Evolutionary conservation across 1,140 invertebrate species (phyloP).

Genomic region (Euwallacea fornicatus): DNA sequence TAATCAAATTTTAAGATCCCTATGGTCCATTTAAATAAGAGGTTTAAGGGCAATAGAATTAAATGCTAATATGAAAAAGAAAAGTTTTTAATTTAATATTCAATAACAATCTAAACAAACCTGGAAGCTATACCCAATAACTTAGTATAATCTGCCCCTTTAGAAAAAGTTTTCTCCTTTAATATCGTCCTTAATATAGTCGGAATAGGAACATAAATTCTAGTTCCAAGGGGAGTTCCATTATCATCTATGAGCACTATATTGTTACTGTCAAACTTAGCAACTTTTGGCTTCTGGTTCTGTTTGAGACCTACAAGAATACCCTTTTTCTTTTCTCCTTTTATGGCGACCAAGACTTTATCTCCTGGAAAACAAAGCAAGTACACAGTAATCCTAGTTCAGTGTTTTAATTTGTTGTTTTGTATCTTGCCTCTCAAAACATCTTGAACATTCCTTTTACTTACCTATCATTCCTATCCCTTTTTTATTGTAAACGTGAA

Average conservation of each 20-base stretch:
- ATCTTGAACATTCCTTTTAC: background rate
- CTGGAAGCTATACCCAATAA: slow-evolving; percentile 87
- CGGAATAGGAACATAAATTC: slow-evolving; percentile 94
- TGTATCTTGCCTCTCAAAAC: background rate
- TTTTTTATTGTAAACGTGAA: slow-evolving; percentile 86
- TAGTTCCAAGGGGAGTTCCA: slow-evolving; percentile 88
- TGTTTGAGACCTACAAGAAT: slow-evolving; percentile 92
- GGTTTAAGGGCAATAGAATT: too few relatives aligned
- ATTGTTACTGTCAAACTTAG: slow-evolving; percentile 96
- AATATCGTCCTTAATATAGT: slow-evolving; percentile 84
- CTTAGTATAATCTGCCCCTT: slow-evolving; percentile 94
- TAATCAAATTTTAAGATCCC: too few relatives aligned
- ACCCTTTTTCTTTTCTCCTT: slow-evolving; percentile 95
- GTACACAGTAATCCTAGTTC: background rate
- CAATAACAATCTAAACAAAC: slow-evolving; percentile 73
- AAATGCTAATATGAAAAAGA: too few relatives aligned
- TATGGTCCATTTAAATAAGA: too few relatives aligned
- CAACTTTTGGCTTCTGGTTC: slow-evolving; percentile 78
- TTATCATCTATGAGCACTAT: slow-evolving; percentile 94
- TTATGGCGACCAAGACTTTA: slow-evolving; percentile 92
- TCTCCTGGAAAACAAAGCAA: slow-evolving; percentile 64
- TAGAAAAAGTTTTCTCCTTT: slow-evolving; percentile 77
- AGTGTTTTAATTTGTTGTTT: background rate
- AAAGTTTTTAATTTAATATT: too few relatives aligned
- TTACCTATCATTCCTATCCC: slow-evolving; percentile 66